Base-by-base conservation (phyloP, 2,797 vertebrate species). In the Muscicapa striata region DNA sequence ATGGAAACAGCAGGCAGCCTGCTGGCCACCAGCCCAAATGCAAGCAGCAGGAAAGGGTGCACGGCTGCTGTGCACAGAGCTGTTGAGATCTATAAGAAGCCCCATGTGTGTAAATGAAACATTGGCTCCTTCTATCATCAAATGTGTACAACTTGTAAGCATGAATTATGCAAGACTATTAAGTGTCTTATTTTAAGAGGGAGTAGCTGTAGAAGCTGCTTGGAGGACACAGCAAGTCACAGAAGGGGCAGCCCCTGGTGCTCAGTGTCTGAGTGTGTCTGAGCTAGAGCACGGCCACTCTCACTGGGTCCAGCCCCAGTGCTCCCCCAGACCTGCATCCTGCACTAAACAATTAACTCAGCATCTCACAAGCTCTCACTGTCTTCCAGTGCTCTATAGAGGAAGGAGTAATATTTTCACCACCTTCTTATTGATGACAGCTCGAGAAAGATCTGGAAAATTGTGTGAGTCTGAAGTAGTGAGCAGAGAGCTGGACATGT, bases 101-200 rank as follows among this genome's bases (percentile, higher is more conserved):
- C 94, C 85, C 72, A 91, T 5, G 4, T 27, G 55, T 36, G 83
- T 94, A 97, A 97, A 98, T 95, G 93, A 98, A 97, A 98, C 94
- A 97, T 94, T 3, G 43, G 76, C 88, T 98, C 96, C 96, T 96
- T 97, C 98, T 97, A 96, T 97, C 95, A 97, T 97, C 95, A 94
- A 79, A 76, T 64, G 89, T 51, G 38, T 97, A 97, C 94, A 98
- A 95, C 94, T 96, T 97, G 95, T 97, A 97, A 95, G 96, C 96
- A 97, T 98, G 96, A 98, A 98, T 98, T 98, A 98, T 98, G 97
- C 97, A 98, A 92, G 92, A 48, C 48, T 84, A 95, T 97, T 95
- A 96, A 94, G 93, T 87, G 86, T 90, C 84, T 82, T 95, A 93
- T 94, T 89, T 69, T 85, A 93, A 94, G 85, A 87, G 87, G 48